Base-by-base conservation (phyloP, 2,888 invertebrate species). In the Phalangium opilio region DNA sequence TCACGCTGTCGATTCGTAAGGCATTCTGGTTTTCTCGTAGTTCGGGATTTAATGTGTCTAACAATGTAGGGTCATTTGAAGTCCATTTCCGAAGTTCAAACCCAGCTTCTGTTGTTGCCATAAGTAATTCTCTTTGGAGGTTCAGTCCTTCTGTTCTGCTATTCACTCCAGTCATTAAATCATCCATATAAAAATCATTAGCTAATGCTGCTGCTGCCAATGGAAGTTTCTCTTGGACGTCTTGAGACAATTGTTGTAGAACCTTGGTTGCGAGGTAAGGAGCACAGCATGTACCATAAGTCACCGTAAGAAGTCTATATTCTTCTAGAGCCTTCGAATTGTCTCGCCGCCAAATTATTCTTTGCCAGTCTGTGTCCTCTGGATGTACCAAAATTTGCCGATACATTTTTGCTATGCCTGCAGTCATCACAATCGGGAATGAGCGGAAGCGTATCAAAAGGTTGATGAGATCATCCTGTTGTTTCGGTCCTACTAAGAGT, bases 361-460 rank as follows among this genome's bases (percentile, higher is more conserved):
- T 44, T 41, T 64, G 65, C 21, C 36, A 17, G 55, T 45, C 2
- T 63, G 44, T 2, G 12, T 49, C 40, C 2, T 14, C 36, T 2
- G 14, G n/a, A n/a, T 17, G 27, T 10, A 50, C 14, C 10, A 35
- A n/a, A 14, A 63, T 57, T 48, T 64, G 62, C 0, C 63, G 53
- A 47, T 61, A 64, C 62, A 65, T 65, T 54, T 66, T 66, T 15
- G 55, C 60, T 7, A 67, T 61, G 45, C 66, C 66, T 1, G 62
- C 62, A 8, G 58, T 58, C 11, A 67, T 50, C 0, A 60, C 58
- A 15, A 56, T 52, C 5, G 49, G 51, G 43, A 61, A 53, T 8
- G 47, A 46, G 3, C 64, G 45, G 45, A 60, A 62, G 2, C 60
- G 43, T 2, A 61, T 14, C 1, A 66, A 44, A 20, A 63, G 58